phyloP scores from a whole-genome alignment of 1,140 invertebrate genomes.

The Ganaspis sp. region DNA sequence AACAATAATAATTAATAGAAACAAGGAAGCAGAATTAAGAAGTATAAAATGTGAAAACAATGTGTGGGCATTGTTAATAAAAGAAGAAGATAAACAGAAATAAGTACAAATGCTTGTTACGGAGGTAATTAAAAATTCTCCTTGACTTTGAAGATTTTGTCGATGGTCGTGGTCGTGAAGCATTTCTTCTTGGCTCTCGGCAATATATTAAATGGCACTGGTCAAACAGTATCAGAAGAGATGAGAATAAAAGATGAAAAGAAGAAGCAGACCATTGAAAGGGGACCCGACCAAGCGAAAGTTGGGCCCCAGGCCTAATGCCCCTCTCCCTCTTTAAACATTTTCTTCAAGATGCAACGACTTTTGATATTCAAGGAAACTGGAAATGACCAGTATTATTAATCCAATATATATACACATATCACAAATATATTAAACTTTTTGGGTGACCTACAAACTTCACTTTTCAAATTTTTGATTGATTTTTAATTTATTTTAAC shows the following conservation, averaged over 20 bases:
- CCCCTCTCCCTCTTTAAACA: background rate
- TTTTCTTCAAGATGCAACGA: background rate
- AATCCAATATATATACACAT: background rate
- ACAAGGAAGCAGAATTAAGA: background rate
- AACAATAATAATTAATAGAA: no score
- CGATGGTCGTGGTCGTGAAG: background rate
- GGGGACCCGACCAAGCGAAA: background rate
- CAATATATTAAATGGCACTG: background rate
- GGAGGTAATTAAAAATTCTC: conserved; percentile 9
- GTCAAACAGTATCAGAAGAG: background rate
- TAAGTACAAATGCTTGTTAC: background rate
- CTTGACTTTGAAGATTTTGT: conserved; percentile 14
- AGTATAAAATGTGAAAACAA: background rate
- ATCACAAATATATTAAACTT: no score
- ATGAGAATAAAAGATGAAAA: background rate
- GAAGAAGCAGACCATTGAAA: conserved; percentile 2
- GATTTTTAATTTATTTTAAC: no score
- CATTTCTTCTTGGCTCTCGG: background rate
- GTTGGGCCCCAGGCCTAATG: conserved; percentile 12
- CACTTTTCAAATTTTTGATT: no score
- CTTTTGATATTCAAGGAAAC: background rate
- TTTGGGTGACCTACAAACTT: no score
- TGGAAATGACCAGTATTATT: background rate
- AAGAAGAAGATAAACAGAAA: background rate
- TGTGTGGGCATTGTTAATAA: no score